phyloP scores from a whole-genome alignment of 2,113 vertebrate species.

The Alethe diademata region DNA sequence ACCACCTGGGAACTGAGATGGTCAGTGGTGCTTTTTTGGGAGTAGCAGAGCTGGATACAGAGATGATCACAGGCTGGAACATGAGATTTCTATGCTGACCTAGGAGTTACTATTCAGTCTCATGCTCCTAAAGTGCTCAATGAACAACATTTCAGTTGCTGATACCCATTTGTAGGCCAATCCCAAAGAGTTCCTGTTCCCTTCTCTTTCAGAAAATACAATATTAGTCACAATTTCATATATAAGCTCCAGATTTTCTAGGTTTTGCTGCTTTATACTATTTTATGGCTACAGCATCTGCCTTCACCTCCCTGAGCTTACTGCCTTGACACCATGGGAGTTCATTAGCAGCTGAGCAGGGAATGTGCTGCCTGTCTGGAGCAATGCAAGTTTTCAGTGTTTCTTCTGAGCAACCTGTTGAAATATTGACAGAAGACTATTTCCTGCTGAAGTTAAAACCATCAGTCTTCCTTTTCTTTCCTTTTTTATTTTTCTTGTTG shows the following conservation, averaged over 20 bases:
- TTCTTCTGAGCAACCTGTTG: not conserved
- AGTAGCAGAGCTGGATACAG: not conserved
- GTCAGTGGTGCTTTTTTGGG: not conserved
- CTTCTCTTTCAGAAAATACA: not conserved
- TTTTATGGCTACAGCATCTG: not conserved
- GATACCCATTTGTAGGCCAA: not conserved
- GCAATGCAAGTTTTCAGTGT: not conserved
- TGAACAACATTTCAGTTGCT: not conserved
- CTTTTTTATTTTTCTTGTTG: not conserved
- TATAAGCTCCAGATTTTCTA: not conserved
- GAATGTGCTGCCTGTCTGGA: not conserved
- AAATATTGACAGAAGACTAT: not conserved
- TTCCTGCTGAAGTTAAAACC: not conserved
- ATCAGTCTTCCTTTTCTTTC: not conserved
- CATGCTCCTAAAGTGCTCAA: not conserved
- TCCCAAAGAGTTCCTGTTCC: not conserved
- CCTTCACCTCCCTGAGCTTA: not conserved
- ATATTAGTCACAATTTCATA: not conserved
- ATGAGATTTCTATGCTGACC: not conserved
- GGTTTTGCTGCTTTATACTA: not conserved
- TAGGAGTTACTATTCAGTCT: not conserved
- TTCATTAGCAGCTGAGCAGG: not conserved
- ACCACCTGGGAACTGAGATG: not conserved
- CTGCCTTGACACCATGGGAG: not conserved
- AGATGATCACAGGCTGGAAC: not conserved